Evolutionary conservation across 2,888 invertebrate species (phyloP).

Genomic region (Plusia festucae): DNA sequence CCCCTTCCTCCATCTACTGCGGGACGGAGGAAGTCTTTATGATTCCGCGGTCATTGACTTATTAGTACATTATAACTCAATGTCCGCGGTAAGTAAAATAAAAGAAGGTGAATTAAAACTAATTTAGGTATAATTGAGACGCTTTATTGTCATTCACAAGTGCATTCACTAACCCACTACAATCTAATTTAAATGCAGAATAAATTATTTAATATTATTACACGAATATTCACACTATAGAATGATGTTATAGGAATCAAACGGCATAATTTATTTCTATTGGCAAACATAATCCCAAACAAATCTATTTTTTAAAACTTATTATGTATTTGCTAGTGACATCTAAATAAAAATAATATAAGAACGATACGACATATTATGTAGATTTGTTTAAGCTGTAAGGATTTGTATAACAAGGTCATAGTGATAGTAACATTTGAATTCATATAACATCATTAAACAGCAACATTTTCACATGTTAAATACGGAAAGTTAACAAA

Average conservation of each 20-base stretch:
- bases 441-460: constrained; percentile 16
- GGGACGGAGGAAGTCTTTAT: too few relatives aligned
- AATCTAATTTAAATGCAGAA: constrained; percentile 64
- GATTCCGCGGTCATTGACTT: too few relatives aligned
- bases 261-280: constrained; percentile 26
- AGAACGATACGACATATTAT: too few relatives aligned
- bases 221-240: constrained; percentile 28
- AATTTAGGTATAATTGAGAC: constrained; percentile 65
- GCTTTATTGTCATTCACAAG: constrained; percentile 88
- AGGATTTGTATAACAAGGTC: too few relatives aligned
- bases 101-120: constrained; percentile 19
- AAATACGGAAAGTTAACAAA: constrained; percentile 45
- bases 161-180: constrained; percentile 79
- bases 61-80: too few relatives aligned
- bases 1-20: too few relatives aligned
- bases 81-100: too few relatives aligned
- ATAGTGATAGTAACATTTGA: neutral
- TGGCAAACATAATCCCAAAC: neutral
- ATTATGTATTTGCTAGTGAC: too few relatives aligned
- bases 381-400: too few relatives aligned
- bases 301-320: too few relatives aligned
- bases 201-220: constrained; percentile 40
- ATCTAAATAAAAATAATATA: too few relatives aligned
- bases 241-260: constrained; percentile 42
- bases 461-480: constrained; percentile 20